A percentile compares a stretch with the other conserved stretches of the same genome.
phyloP scores from a whole-genome alignment of 2,888 invertebrate species.

The Melangyna quadrimaculata region DNA sequence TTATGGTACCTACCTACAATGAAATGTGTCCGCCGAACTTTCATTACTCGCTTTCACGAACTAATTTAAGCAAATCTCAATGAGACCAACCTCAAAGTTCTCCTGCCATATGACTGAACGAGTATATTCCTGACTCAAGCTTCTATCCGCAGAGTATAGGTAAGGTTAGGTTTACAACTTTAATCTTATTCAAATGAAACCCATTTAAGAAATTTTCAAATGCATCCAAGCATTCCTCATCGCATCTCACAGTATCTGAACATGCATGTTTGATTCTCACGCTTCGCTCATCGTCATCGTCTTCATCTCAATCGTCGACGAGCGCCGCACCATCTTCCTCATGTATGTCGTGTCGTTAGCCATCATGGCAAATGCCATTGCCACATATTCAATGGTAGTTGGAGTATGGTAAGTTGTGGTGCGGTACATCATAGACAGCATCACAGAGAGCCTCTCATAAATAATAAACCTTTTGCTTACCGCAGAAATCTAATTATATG shows the following conservation, averaged over 20 bases:
- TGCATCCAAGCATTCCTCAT: constrained; percentile 48
- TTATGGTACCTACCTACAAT: background rate
- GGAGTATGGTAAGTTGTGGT: background rate
- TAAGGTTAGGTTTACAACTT: too few relatives aligned
- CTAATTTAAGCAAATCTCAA: constrained; percentile 52
- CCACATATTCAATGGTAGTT: background rate
- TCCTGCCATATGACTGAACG: too few relatives aligned
- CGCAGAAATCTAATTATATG: constrained; percentile 66
- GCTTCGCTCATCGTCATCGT: background rate
- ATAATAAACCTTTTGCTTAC: constrained; percentile 51
- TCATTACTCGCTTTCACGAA: constrained; percentile 45
- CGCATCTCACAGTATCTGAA: constrained; percentile 17
- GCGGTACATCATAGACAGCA: background rate
- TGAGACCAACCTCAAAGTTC: constrained; percentile 12
- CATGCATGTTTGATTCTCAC: constrained; percentile 27
- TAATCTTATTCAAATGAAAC: constrained; percentile 45
- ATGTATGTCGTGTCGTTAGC: constrained; percentile 6
- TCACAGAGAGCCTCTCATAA: constrained; percentile 22
- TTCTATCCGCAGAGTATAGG: background rate
- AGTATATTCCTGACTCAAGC: background rate
- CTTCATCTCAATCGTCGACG: background rate
- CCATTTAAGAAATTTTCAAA: constrained; percentile 25
- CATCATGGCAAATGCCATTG: constrained; percentile 15
- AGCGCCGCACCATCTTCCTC: too few relatives aligned
- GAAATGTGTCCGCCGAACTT: constrained; percentile 50